A percentile compares a stretch with the other conserved stretches of the same genome.
These are phyloP conservation scores for Progne subis DNA, from an alignment of 2,113 vertebrate genomes.

Conservation along the genomic window DNA sequence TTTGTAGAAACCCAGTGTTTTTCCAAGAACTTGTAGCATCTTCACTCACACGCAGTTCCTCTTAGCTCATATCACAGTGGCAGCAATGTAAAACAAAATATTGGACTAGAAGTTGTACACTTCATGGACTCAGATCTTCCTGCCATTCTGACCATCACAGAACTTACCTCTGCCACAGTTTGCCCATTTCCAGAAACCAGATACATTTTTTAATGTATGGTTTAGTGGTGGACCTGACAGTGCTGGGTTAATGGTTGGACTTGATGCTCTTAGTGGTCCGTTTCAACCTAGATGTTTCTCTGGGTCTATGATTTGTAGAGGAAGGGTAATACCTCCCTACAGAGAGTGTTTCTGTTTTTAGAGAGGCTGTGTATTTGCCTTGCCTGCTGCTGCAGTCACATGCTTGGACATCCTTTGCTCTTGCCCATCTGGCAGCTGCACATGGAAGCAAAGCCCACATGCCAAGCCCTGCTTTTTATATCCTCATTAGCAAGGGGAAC, in stretches of 20 bases:
- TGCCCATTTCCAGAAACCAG: neutral
- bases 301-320: neutral
- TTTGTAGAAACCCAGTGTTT: neutral
- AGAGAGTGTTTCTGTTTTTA: neutral
- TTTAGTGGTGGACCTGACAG: neutral
- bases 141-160: neutral
- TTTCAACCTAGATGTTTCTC: neutral
- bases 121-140: neutral
- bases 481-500: neutral
- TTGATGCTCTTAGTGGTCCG: neutral
- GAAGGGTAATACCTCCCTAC: neutral
- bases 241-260: neutral
- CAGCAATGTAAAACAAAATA: neutral
- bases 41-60: neutral
- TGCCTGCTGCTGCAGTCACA: neutral
- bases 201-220: neutral
- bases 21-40: neutral
- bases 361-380: neutral
- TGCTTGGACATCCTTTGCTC: neutral
- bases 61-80: neutral
- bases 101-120: neutral
- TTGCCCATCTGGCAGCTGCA: conserved; percentile 1
- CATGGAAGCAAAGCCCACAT: neutral
- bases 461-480: neutral
- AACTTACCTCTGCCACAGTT: neutral